Evolutionary conservation across 1,140 invertebrate species (phyloP).

Genomic region (Bombyx mandarina): DNA sequence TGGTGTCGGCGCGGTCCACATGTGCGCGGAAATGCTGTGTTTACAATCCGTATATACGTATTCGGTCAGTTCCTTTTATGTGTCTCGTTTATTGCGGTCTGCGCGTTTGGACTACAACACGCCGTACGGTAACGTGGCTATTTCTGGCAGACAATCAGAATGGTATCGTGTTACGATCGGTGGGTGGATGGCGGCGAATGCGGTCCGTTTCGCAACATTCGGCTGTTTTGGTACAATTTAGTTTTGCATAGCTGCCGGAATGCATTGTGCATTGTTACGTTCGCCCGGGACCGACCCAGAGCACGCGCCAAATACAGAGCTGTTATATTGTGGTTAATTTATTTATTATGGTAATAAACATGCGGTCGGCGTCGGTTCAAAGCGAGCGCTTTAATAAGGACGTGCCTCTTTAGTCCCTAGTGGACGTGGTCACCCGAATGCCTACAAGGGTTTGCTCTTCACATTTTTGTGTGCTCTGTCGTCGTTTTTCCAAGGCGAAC

Average conservation of each 20-base stretch:
- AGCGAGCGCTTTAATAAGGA: conserved; percentile 42
- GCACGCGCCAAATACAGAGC: conserved; percentile 12
- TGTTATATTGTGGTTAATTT: conserved; percentile 19
- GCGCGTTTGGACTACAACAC: conserved; percentile 18
- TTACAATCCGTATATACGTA: conserved; percentile 36
- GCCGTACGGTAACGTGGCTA: conserved; percentile 36
- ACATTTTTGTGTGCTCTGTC: conserved; percentile 43
- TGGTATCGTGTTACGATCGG: conserved; percentile 23
- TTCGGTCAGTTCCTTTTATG: conserved; percentile 45
- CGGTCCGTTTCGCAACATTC: conserved; percentile 21
- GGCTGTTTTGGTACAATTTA: conserved; percentile 20
- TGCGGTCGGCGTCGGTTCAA: conserved; percentile 27
- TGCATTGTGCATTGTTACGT: conserved; percentile 12
- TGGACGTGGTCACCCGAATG: conserved; percentile 36
- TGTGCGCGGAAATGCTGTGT: conserved; percentile 40
- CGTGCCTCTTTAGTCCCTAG: conserved; percentile 28
- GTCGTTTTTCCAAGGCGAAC: conserved; percentile 35
- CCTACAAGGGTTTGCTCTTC: conserved; percentile 45
- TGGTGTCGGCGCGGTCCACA: conserved; percentile 15
- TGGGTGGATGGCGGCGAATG: conserved; percentile 14
- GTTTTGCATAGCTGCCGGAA: conserved; percentile 15
- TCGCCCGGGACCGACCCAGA: neutral
- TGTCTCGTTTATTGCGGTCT: conserved; percentile 29
- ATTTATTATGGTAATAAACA: conserved; percentile 41
- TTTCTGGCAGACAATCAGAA: conserved; percentile 34